Conservation (phyloP, 2,113 vertebrate species). For the Tachysurus vachellii region DNA sequence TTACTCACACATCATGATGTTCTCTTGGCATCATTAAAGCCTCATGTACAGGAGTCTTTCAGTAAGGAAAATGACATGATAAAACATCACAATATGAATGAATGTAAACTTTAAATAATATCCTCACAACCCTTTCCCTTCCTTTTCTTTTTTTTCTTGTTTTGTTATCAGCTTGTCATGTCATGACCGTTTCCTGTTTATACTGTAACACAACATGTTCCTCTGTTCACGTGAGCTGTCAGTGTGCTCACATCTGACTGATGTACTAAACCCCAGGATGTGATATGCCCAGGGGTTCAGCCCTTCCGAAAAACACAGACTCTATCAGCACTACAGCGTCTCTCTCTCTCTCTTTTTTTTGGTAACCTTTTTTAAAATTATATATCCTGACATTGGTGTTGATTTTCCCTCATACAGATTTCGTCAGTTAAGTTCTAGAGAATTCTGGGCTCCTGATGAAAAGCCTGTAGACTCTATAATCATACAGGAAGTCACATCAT, state of each 20-base stretch:
- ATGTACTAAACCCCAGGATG: constrained; percentile 37
- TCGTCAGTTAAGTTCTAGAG: background rate
- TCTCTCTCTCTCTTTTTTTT: background rate
- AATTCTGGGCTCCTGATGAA: background rate
- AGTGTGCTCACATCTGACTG: constrained; percentile 19
- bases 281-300: constrained; percentile 14
- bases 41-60: background rate
- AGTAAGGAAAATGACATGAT: background rate
- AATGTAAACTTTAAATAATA: background rate
- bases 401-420: background rate
- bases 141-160: constrained; percentile 1
- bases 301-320: background rate
- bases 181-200: constrained; percentile 41
- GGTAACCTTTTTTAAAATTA: background rate
- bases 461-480: background rate
- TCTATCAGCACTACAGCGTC: background rate
- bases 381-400: background rate
- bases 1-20: no score
- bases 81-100: background rate
- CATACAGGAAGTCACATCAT: background rate
- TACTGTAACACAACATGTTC: constrained; percentile 29
- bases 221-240: constrained; percentile 1
- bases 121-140: background rate
- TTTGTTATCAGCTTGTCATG: background rate
- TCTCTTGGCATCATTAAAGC: no score